Evolutionary conservation across 1,140 invertebrate genomes (phyloP).

Genomic region (Drosophila kikkawai): DNA sequence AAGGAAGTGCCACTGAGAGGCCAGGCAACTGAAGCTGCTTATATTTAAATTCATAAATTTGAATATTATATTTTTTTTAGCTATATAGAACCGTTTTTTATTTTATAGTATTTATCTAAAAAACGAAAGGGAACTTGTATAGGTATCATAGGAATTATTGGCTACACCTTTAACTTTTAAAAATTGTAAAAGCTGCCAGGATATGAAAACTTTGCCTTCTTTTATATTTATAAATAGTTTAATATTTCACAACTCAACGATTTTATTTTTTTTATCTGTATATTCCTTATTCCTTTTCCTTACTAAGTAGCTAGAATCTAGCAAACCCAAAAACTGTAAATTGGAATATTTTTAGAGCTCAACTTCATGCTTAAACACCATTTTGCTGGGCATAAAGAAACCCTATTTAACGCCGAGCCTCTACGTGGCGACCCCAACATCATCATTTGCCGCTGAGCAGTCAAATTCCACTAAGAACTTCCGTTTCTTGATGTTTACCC

Average conservation of each 20-base stretch:
- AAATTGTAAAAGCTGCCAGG: too few species aligned
- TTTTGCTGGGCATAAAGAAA: constrained; percentile 8
- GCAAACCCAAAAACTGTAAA: constrained; percentile 20
- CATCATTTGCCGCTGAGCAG: constrained; percentile 51
- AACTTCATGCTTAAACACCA: constrained; percentile 46
- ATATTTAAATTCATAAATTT: not conserved
- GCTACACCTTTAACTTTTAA: too few species aligned
- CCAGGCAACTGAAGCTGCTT: not conserved
- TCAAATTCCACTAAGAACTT: constrained; percentile 49
- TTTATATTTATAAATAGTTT: not conserved
- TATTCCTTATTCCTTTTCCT: too few species aligned
- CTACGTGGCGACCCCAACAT: constrained; percentile 11
- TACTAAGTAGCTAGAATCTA: not conserved
- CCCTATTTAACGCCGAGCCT: not conserved
- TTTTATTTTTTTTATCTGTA: not conserved
- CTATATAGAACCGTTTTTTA: not conserved
- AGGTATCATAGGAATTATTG: too few species aligned
- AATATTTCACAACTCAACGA: too few species aligned
- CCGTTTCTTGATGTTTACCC: constrained; percentile 53
- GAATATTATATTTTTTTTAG: not conserved
- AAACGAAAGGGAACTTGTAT: too few species aligned
- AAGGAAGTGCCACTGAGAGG: not conserved
- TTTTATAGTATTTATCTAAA: too few species aligned
- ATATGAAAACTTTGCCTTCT: too few species aligned
- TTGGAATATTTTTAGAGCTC: constrained; percentile 35